A percentile compares a stretch with the other conserved stretches of the same genome.
These are phyloP conservation scores for Rhabdophis nuchalis DNA, from an alignment of 2,797 vertebrate genomes.

Conservation along the genomic window DNA sequence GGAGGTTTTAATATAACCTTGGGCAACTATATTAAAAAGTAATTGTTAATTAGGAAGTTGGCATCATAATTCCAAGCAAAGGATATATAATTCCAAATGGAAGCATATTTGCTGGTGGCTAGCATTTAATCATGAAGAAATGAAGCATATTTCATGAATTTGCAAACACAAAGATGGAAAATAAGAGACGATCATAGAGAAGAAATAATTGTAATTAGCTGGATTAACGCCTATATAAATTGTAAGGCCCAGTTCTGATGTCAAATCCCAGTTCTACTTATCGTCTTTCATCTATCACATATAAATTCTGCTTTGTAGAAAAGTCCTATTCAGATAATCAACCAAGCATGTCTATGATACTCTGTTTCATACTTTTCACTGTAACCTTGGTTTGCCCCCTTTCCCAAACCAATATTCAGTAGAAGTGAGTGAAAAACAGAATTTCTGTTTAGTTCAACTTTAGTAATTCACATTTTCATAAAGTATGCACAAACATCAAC, in stretches of 20 bases:
- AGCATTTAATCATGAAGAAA: slow-evolving; percentile 24
- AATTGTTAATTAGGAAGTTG: slow-evolving; percentile 55
- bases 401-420: background rate
- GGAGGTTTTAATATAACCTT: slow-evolving; percentile 34
- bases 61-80: slow-evolving; percentile 38
- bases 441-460: background rate
- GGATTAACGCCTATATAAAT: background rate
- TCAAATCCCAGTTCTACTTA: background rate
- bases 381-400: background rate
- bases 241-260: background rate
- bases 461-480: background rate
- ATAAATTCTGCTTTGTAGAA: background rate
- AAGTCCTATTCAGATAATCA: background rate
- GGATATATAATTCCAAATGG: slow-evolving; percentile 24
- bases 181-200: background rate
- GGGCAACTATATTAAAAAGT: slow-evolving; percentile 48
- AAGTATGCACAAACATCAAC: background rate
- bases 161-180: background rate
- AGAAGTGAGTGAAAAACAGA: background rate
- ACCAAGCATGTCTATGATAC: background rate
- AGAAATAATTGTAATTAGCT: background rate
- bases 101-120: slow-evolving; percentile 12
- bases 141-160: slow-evolving; percentile 9
- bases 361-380: background rate
- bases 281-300: background rate